Evolutionary conservation across 1,140 invertebrate species (phyloP).

Genomic region (Zelostemma sp.): DNA sequence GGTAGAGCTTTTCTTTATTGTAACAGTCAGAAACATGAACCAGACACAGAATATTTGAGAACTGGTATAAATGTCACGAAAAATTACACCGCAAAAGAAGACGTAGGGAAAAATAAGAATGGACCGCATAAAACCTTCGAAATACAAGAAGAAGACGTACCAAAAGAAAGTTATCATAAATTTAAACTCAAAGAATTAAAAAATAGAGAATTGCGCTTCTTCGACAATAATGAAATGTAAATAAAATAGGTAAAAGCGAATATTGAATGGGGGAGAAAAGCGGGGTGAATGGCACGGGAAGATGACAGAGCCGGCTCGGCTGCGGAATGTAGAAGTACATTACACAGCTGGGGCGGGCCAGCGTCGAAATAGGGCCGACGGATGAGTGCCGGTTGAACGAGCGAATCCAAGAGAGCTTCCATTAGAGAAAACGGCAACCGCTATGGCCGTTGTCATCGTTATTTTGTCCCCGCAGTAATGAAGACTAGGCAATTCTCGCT

Average conservation of each 20-base stretch:
- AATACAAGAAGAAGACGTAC: too few species aligned
- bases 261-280: background rate
- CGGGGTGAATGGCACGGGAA: conserved; percentile 14
- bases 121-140: too few species aligned
- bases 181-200: too few species aligned
- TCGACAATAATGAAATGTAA: conserved; percentile 1
- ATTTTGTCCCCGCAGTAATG: conserved; percentile 34
- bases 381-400: conserved; percentile 41
- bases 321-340: conserved; percentile 45
- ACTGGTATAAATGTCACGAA: too few species aligned
- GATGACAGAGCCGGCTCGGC: conserved; percentile 34
- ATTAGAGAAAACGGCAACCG: conserved; percentile 42
- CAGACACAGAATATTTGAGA: too few species aligned
- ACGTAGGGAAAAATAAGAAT: too few species aligned
- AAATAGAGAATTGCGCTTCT: background rate
- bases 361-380: conserved; percentile 18
- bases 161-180: too few species aligned
- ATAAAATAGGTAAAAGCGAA: background rate
- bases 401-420: conserved; percentile 41
- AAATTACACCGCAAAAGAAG: too few species aligned
- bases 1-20: too few species aligned
- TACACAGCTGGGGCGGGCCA: conserved; percentile 39
- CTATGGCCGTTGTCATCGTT: conserved; percentile 26
- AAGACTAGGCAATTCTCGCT: conserved; percentile 15
- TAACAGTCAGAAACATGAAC: too few species aligned